Base-by-base conservation (phyloP, 2,888 invertebrate genomes). In the Cerastoderma edule region DNA sequence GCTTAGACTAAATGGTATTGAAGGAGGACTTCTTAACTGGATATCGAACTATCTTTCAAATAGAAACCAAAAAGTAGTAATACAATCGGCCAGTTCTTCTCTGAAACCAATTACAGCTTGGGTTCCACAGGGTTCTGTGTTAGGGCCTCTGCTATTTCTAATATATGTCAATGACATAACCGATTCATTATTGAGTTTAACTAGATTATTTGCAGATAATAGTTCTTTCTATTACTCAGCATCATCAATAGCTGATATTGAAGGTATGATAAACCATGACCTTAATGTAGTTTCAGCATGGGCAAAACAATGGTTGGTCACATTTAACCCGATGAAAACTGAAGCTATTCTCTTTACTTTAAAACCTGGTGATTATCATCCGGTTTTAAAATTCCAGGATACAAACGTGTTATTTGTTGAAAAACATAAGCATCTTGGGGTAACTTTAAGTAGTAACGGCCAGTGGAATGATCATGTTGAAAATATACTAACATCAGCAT, bases 381-480 rank as follows among this genome's bases (percentile, higher is more conserved):
- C n/a, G n/a, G n/a, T 39, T 39, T 48, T 66, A 48, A n/a, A n/a
- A 0, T 66, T 66, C 27, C 4, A 24, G n/a, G 27, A 39, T 24
- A 39, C 46, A 27, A 22, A n/a, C 24, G 28, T 44, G 16, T 22
- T 24, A 16, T 39, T 64, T 32, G 64, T 44, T 27, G 64, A 64
- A 13, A 3, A 46, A 19, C 65, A 65, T 27, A 28, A 46, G 30
- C 64, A 64, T 28, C 44, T 64, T 24, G 64, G 64, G 5, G 16
- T 64, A 24, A 74, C 57, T 50, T 48, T 78, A n/a, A 69, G 44
- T 24, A 10, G 19, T 2, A 48, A 68, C 53, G 56, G 48, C 1
- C 16, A 65, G 44, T 70, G 73, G 67, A n/a, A 39, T n/a, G n/a
- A 16, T 8, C 73, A 73, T 46, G 67, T 70, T 8, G 22, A 66